Percentiles rank a stretch among this genome's conserved stretches.
Conservation (phyloP, 2,797 vertebrate species). For the Graptemys geographica region DNA sequence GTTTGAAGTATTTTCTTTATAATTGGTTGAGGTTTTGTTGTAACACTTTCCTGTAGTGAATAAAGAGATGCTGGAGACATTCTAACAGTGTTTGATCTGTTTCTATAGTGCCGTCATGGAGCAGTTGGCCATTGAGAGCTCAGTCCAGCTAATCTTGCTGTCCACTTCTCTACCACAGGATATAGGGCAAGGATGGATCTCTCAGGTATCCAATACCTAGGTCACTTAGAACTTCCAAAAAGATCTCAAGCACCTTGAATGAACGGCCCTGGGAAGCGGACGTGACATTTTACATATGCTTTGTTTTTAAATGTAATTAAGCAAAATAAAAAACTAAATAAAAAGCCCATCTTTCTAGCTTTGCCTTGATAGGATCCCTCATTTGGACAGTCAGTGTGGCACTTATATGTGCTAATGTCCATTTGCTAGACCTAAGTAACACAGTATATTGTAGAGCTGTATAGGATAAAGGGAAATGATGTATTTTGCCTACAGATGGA, state of each 20-base stretch:
- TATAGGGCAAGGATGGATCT: neutral
- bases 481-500: neutral
- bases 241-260: neutral
- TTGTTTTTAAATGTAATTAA: neutral
- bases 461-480: neutral
- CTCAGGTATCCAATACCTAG: neutral
- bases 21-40: conserved; percentile 18
- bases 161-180: neutral
- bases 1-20: conserved; percentile 48
- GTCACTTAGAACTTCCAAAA: neutral
- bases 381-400: neutral
- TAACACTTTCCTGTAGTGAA: conserved; percentile 24
- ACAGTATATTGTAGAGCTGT: neutral
- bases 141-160: neutral
- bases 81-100: neutral
- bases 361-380: neutral
- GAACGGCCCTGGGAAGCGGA: neutral
- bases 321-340: neutral
- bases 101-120: neutral
- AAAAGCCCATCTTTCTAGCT: neutral
- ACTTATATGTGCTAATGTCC: neutral
- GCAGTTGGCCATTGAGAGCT: neutral
- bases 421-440: neutral
- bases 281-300: neutral
- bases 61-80: conserved; percentile 2